These are phyloP conservation scores for Tipula lateralis DNA, from an alignment of 2,888 invertebrate genomes.

Conservation along the genomic window DNA sequence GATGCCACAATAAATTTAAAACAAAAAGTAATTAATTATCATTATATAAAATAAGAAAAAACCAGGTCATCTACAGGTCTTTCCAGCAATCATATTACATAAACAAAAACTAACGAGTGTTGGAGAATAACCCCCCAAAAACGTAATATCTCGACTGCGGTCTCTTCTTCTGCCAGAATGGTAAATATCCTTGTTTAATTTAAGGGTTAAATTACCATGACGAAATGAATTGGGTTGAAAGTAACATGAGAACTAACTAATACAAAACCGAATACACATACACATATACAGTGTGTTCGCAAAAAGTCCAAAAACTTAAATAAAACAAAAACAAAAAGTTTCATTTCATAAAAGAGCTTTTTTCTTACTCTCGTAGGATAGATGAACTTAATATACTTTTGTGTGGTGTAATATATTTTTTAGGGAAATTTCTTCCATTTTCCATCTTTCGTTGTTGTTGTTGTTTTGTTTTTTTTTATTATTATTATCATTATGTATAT, in stretches of 20 bases:
- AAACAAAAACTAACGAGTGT: background rate
- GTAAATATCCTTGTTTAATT: background rate
- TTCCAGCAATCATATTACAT: background rate
- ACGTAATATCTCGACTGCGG: background rate
- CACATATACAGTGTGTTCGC: too few species aligned
- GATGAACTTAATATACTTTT: background rate
- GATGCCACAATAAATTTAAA: background rate
- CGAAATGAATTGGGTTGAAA: constrained; percentile 19
- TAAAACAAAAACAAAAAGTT: background rate
- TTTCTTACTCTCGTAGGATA: background rate
- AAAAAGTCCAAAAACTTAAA: background rate
- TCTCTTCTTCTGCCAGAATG: background rate
- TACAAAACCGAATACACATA: background rate
- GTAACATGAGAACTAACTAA: background rate
- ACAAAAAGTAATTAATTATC: background rate
- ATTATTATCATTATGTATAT: background rate
- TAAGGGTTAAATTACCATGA: constrained; percentile 19
- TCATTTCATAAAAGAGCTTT: background rate
- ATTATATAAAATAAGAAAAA: background rate
- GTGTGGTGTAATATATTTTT: background rate
- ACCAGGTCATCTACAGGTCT: background rate
- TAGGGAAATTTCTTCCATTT: background rate
- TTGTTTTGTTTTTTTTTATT: background rate
- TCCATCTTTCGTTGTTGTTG: background rate
- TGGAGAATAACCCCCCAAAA: background rate